These are phyloP conservation scores for Anomalospiza imberbis DNA, from an alignment of 2,797 vertebrate genomes.

Conservation along the genomic window DNA sequence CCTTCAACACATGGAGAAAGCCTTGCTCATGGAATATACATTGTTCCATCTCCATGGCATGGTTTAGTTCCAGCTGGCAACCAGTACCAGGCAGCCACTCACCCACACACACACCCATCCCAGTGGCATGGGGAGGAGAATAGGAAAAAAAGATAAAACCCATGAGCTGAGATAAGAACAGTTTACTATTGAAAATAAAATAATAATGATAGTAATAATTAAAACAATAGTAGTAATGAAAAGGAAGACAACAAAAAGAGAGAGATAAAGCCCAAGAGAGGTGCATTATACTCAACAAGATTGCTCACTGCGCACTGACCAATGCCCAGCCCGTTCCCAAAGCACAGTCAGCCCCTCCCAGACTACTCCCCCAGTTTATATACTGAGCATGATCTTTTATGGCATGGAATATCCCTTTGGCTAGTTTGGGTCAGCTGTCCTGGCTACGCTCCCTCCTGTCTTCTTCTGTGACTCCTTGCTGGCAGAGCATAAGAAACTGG, in stretches of 20 bases:
- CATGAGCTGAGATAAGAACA: not conserved
- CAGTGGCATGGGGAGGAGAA: not conserved
- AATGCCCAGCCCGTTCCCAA: fast-evolving
- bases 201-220: not conserved
- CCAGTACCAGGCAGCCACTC: not conserved
- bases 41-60: not conserved
- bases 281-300: not conserved
- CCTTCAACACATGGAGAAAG: not conserved
- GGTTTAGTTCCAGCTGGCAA: not conserved
- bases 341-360: not conserved
- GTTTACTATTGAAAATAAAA: not conserved
- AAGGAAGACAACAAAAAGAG: not conserved
- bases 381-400: not conserved
- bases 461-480: not conserved
- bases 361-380: not conserved
- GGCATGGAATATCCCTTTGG: not conserved
- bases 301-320: not conserved
- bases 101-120: too few species aligned
- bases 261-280: not conserved
- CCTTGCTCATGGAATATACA: not conserved
- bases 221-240: not conserved
- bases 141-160: not conserved
- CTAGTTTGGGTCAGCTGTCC: not conserved
- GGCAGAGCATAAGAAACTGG: not conserved
- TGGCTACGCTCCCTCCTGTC: not conserved